phyloP scores from a whole-genome alignment of 2,113 vertebrate species.

The Oxyruncus cristatus region DNA sequence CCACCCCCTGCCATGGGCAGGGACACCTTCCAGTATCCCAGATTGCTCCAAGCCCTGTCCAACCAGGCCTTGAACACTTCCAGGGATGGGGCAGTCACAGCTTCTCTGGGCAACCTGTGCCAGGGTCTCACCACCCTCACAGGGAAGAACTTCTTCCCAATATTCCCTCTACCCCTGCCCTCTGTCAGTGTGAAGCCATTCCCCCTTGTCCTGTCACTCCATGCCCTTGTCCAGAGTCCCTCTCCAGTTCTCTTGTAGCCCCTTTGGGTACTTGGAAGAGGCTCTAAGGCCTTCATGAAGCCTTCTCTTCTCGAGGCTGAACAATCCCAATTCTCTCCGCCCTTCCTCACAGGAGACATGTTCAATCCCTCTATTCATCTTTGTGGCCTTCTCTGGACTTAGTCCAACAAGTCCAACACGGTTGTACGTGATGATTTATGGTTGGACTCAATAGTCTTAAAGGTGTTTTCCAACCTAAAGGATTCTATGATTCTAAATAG shows the following conservation, averaged over 20 bases:
- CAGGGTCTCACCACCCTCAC: background rate
- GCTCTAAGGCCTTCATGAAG: background rate
- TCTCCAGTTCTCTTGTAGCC: background rate
- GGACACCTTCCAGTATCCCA: background rate
- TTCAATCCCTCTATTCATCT: background rate
- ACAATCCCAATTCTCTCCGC: background rate
- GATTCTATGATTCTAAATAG: background rate
- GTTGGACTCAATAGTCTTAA: background rate
- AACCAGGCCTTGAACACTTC: background rate
- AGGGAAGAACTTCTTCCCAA: background rate
- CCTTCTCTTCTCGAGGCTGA: background rate
- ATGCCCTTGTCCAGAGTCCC: background rate
- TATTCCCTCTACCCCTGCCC: background rate
- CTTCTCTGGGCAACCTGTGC: background rate
- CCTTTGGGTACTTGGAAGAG: background rate
- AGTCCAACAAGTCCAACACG: too few relatives aligned
- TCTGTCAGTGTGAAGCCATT: background rate
- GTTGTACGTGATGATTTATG: background rate
- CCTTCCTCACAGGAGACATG: background rate
- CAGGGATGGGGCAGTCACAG: background rate
- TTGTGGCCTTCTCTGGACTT: background rate
- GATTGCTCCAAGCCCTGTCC: fast-evolving
- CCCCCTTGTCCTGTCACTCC: fast-evolving
- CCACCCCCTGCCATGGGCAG: background rate
- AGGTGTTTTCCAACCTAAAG: background rate